Evolutionary conservation across 2,888 invertebrate species (phyloP), one percentile per base, ranked within the genome.

Genomic region (Falcaria lacertinaria): DNA sequence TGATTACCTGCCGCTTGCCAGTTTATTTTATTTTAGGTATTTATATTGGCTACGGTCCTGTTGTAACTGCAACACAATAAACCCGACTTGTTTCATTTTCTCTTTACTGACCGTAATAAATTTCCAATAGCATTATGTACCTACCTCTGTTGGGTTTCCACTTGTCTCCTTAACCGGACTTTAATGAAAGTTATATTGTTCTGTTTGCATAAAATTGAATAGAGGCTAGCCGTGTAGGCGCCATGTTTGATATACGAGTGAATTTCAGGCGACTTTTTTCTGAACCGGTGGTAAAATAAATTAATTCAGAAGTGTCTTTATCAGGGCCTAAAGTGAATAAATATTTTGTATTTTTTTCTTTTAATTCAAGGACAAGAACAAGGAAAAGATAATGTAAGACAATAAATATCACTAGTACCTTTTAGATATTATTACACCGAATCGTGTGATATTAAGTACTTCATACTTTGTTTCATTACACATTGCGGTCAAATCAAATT

Each of bases 101-200:
- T 59, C 62, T 69, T 66, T 57, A 65, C 57, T 42, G 64, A 77
- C 79, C 77, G 77, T 83, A 80, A 86, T 87, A 88, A 86, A 86
- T 86, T 81, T 65, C 36, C 52, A 47, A 68, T 68, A 60, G 67
- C 58, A 63, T 68, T 66, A 54, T 57, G 42, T 52, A 57, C 54
- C 61, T 52, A 57, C 54, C 61, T 48, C 66, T 46, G 52, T 52
- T 54, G 60, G 66, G 57, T 58, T 52, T 57, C 60, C 67, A 77
- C 74, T 80, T 75, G 74, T 71, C 43, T 52, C 43, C 42, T 57
- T 54, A 56, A 64, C 51, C 50, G 57, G 56, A 55, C 42, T 65
- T 60, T 60, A 64, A 68, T 65, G 57, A 68, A 66, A 66, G 57
- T 66, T 48, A 8, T 11, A 22, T 37, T 37, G 37, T 25, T 37